Conservation (phyloP, 2,113 vertebrate genomes). For the Oenanthe oenanthe region DNA sequence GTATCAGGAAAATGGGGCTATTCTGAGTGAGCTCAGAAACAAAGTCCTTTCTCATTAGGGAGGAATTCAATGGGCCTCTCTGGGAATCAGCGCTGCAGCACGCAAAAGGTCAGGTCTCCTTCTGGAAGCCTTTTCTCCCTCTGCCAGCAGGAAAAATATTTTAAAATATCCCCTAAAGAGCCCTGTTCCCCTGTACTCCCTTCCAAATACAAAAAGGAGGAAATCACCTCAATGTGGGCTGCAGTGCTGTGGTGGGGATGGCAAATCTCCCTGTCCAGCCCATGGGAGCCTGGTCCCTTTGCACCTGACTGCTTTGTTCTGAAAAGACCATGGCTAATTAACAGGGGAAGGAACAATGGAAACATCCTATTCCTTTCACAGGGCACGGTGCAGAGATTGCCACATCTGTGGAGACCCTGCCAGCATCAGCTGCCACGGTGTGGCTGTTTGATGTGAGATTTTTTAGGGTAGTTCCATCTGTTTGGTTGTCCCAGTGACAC, state of each 20-base stretch:
- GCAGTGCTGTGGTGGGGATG: accelerated
- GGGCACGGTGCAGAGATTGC: accelerated
- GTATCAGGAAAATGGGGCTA: background rate
- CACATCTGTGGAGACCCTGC: background rate
- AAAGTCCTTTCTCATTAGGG: slow-evolving; percentile 39
- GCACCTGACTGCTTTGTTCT: background rate
- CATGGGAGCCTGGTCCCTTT: background rate
- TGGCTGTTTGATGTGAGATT: background rate
- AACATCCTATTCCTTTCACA: background rate
- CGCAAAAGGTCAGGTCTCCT: background rate
- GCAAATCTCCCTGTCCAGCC: background rate
- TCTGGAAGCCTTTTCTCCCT: background rate
- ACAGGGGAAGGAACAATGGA: background rate
- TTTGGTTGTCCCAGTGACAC: background rate
- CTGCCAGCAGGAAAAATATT: background rate
- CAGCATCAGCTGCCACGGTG: accelerated
- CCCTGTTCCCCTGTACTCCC: accelerated
- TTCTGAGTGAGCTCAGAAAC: background rate
- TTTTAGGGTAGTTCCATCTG: background rate
- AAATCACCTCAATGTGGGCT: background rate
- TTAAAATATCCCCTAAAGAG: background rate
- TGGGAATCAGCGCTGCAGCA: background rate
- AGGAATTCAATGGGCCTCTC: background rate
- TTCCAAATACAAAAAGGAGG: background rate
- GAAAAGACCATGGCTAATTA: background rate